Evolutionary conservation across 2,888 invertebrate species (phyloP).

Genomic region (Agelastica alni): DNA sequence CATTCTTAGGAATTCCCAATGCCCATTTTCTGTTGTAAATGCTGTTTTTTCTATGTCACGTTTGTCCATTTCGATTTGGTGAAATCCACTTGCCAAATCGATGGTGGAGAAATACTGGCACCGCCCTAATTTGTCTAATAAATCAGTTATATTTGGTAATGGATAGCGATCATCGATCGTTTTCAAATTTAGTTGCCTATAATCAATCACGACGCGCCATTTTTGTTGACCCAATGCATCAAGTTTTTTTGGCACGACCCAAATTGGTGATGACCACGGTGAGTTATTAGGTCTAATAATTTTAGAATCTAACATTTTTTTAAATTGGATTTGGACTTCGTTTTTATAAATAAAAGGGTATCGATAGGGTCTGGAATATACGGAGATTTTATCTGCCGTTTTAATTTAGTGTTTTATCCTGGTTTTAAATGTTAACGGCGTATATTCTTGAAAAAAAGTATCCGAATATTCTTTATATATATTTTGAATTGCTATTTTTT

Average conservation of each 20-base stretch:
- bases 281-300: conserved; percentile 21
- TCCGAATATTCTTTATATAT: not conserved
- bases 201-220: conserved; percentile 16
- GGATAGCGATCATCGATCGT: conserved; percentile 17
- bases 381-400: conserved; percentile 15
- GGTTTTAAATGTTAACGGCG: conserved; percentile 15
- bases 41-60: conserved; percentile 23
- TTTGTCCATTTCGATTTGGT: conserved; percentile 28
- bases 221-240: conserved; percentile 26
- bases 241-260: conserved; percentile 26
- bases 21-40: conserved; percentile 21
- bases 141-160: conserved; percentile 13
- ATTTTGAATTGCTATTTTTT: not conserved
- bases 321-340: not conserved
- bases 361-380: not conserved
- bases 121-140: conserved; percentile 17
- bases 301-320: conserved; percentile 1
- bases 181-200: conserved; percentile 15
- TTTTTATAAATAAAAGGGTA: not conserved
- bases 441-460: not conserved
- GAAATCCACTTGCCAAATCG: conserved; percentile 25
- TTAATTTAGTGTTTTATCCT: conserved; percentile 24
- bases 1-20: conserved; percentile 18
- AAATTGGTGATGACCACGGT: conserved; percentile 24
- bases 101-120: conserved; percentile 14